Evolutionary conservation across 2,888 invertebrate species (phyloP).

Genomic region (Boloria selene): DNA sequence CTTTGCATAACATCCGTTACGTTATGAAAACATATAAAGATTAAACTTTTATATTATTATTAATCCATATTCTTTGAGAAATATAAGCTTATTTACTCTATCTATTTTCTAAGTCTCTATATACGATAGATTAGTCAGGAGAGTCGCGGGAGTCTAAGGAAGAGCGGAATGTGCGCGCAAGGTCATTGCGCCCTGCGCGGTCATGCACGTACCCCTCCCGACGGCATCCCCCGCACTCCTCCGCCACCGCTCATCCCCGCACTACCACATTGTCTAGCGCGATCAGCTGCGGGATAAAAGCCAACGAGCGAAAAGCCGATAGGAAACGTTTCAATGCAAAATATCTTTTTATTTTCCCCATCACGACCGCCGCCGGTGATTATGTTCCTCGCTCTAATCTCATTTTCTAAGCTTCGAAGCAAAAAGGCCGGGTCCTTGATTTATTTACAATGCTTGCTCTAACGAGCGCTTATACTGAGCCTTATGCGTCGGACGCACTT

Average conservation of each 20-base stretch:
- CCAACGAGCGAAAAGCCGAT: conserved; percentile 69
- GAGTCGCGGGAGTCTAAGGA: conserved; percentile 68
- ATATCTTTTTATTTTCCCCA: conserved; percentile 66
- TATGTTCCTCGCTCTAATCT: conserved; percentile 68
- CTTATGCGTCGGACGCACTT: conserved; percentile 50
- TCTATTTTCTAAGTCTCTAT: conserved; percentile 17
- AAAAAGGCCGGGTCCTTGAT: conserved; percentile 60
- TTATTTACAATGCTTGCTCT: conserved; percentile 68
- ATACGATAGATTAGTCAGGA: conserved; percentile 55
- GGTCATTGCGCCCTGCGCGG: conserved; percentile 82
- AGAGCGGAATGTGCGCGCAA: conserved; percentile 77
- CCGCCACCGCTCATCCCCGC: conserved; percentile 38
- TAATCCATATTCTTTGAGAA: not conserved
- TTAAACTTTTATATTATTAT: not conserved
- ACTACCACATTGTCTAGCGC: conserved; percentile 75
- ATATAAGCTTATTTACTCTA: conserved; percentile 9
- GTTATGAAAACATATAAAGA: conserved; percentile 27
- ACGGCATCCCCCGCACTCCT: conserved; percentile 42
- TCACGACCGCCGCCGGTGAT: conserved; percentile 68
- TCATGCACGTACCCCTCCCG: conserved; percentile 73
- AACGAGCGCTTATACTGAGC: conserved; percentile 59
- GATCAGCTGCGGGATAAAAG: conserved; percentile 77
- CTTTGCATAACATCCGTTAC: conserved; percentile 35
- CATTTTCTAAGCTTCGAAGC: conserved; percentile 65
- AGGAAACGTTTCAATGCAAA: conserved; percentile 75